Base-by-base conservation (phyloP, 2,888 invertebrate genomes). In the Heliconius aoede region DNA sequence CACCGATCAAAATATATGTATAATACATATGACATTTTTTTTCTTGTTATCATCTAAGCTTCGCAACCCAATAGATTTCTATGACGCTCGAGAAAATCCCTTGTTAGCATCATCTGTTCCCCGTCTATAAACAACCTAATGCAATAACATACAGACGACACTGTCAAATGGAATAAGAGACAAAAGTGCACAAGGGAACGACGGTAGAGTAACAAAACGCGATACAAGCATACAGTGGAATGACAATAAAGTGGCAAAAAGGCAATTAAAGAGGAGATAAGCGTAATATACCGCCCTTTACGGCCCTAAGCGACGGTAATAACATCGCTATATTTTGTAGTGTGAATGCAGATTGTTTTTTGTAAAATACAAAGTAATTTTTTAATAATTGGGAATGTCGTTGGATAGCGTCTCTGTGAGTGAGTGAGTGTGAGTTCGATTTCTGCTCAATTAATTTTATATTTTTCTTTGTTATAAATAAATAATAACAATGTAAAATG, bases 191-290 rank as follows among this genome's bases (percentile, higher is more conserved):
- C 81, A 62, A 62, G 72, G 76, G 75, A 80, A 77, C 62, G 77
- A 73, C 80, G 80, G 80, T 79, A 77, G 72, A 77, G 75, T 69
- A 77, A 65, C 61, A 71, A 67, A 75, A 69, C 74, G 79, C 75
- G 79, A 77, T 73, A 79, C 77, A 73, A 68, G 79, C 79, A 73
- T 72, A 78, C 80, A 72, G 75, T 73, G 77, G 77, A 81, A 81
- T 74, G 78, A 77, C 81, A 83, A 82, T 80, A 80, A 80, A 77
- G 84, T 81, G 75, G 81, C 83, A 83, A 84, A 77, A 78, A 61
- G 73, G 77, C 81, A 85, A 80, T 79, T 80, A 78, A 79, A 80
- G 68, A 76, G 72, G 73, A 76, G 79, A 81, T 80, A 81, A 80
- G 73, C 79, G 61, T 79, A 71, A 79, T 73, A 79, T 77, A 79